Percentiles rank a stretch among this genome's conserved stretches.
phyloP scores from a whole-genome alignment of 2,797 vertebrate species.

The Meriones psammophilus region DNA sequence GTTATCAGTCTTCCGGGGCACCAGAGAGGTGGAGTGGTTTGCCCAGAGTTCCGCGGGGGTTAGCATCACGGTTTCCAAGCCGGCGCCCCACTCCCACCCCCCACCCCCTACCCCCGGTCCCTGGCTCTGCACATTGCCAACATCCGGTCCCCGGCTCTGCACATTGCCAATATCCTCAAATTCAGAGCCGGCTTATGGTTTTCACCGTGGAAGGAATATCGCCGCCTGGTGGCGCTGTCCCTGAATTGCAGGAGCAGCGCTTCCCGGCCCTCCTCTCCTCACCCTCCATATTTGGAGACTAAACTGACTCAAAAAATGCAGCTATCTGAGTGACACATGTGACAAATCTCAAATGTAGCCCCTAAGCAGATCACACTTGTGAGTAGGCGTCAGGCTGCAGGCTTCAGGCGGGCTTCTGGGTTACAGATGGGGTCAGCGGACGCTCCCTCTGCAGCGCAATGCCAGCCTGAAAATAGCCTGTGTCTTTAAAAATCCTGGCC shows the following conservation, averaged over 20 bases:
- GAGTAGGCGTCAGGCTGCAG: neutral
- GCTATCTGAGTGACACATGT: neutral
- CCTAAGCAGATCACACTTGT: neutral
- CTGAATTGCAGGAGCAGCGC: slow-evolving; percentile 65
- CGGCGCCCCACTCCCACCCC: neutral
- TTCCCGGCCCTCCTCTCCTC: neutral
- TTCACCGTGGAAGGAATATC: slow-evolving; percentile 9
- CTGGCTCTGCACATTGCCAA: neutral
- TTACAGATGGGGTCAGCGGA: neutral
- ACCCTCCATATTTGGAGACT: neutral
- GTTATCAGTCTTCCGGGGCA: neutral
- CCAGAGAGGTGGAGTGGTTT: neutral
- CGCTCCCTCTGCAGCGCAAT: neutral
- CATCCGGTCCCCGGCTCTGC: neutral
- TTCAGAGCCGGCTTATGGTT: neutral
- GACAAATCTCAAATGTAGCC: neutral
- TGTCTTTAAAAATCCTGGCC: slow-evolving; percentile 79
- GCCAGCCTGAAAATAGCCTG: slow-evolving; percentile 30
- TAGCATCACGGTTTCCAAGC: neutral
- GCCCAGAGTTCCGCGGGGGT: neutral
- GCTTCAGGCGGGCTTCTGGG: neutral
- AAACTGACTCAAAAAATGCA: slow-evolving; percentile 34
- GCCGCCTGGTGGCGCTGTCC: slow-evolving; percentile 56
- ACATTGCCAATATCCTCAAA: neutral
- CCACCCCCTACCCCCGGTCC: too few relatives aligned